Conservation (phyloP, 2,888 invertebrate genomes). For the Ecliptopera silaceata region DNA sequence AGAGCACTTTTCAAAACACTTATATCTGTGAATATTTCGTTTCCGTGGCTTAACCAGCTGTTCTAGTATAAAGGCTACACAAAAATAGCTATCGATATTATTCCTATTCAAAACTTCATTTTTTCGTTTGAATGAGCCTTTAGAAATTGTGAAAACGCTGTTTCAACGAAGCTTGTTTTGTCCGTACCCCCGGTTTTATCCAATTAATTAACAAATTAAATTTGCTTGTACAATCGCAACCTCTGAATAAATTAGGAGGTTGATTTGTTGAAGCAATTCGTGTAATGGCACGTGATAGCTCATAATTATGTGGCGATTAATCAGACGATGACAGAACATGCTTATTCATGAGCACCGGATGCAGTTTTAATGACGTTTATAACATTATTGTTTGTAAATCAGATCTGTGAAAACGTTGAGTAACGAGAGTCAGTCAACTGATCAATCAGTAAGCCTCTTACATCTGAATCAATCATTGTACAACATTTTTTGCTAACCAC, state of each 20-base stretch:
- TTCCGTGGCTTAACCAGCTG: background rate
- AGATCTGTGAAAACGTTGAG: conserved; percentile 7
- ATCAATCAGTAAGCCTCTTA: too few species aligned
- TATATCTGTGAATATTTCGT: background rate
- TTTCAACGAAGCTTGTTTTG: background rate
- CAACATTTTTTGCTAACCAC: too few species aligned
- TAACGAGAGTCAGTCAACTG: background rate
- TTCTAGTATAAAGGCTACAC: background rate
- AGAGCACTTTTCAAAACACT: conserved; percentile 4
- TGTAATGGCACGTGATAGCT: conserved; percentile 26
- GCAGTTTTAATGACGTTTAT: conserved; percentile 26
- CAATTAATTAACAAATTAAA: conserved; percentile 21
- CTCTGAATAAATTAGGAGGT: conserved; percentile 28
- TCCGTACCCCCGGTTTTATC: background rate
- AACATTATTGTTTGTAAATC: conserved; percentile 17
- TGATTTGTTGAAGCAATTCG: conserved; percentile 27
- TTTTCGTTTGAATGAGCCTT: background rate
- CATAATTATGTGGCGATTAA: conserved; percentile 24
- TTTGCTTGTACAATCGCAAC: conserved; percentile 15
- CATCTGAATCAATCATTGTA: too few species aligned
- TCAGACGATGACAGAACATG: conserved; percentile 24
- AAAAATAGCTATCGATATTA: too few species aligned
- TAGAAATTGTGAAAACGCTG: background rate
- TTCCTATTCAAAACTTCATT: background rate
- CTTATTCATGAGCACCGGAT: conserved; percentile 27